Percentiles rank a stretch among this genome's conserved stretches.
phyloP scores from a whole-genome alignment of 2,797 vertebrate genomes.

The Enteromius radiatus region DNA sequence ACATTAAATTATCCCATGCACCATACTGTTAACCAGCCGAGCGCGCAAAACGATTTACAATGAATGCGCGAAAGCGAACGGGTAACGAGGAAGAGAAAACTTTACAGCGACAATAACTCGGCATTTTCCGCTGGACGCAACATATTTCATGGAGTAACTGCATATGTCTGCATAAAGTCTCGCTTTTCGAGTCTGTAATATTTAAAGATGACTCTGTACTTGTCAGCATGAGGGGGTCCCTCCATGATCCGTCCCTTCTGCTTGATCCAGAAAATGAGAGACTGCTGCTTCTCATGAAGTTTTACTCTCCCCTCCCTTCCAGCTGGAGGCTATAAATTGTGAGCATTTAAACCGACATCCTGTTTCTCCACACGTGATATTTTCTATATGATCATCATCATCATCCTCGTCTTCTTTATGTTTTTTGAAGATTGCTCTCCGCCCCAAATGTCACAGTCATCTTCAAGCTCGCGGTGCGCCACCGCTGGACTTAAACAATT shows the following conservation, averaged over 20 bases:
- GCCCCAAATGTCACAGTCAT: not conserved
- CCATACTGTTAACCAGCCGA: not conserved
- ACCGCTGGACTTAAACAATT: slow-evolving; percentile 6
- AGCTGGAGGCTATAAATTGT: slow-evolving; percentile 71
- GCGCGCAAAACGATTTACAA: not conserved
- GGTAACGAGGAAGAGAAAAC: not conserved
- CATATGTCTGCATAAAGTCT: not conserved
- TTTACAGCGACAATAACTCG: not conserved
- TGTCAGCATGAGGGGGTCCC: slow-evolving; percentile 68
- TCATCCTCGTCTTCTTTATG: slow-evolving; percentile 63
- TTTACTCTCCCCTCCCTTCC: slow-evolving; percentile 74
- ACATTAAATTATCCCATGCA: not conserved
- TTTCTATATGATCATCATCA: slow-evolving; percentile 74
- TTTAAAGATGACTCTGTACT: slow-evolving; percentile 68
- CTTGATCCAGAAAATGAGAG: slow-evolving; percentile 74
- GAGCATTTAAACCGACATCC: slow-evolving; percentile 82
- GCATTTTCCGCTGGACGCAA: not conserved
- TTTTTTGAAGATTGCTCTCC: slow-evolving; percentile 54
- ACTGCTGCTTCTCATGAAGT: slow-evolving; percentile 76
- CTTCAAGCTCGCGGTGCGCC: slow-evolving; percentile 12
- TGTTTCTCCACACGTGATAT: slow-evolving; percentile 85
- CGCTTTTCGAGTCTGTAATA: slow-evolving; percentile 32
- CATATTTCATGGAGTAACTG: not conserved
- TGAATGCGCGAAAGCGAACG: not conserved
- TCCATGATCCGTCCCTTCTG: slow-evolving; percentile 75